Conservation (phyloP, 2,113 vertebrate species). For the Canis aureus region DNA sequence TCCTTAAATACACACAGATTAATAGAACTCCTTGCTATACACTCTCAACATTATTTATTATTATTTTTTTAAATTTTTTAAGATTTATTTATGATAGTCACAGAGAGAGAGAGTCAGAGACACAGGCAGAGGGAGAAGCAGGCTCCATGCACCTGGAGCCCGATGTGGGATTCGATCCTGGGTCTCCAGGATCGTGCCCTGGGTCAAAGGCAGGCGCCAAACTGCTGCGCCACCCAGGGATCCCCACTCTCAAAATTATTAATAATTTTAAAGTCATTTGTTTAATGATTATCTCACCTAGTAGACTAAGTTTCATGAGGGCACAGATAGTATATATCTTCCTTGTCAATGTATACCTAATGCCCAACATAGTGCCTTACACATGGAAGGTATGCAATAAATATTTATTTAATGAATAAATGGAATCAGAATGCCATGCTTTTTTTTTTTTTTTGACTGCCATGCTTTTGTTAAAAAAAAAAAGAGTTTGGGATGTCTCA, state of each 20-base stretch:
- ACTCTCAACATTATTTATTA: background rate
- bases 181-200: no score
- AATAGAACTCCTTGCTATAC: background rate
- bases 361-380: background rate
- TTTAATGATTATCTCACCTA: background rate
- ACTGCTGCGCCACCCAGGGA: no score
- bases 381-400: background rate
- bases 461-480: background rate
- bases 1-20: background rate
- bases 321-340: background rate
- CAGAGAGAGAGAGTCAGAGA: no score
- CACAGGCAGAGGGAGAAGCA: no score
- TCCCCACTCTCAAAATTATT: background rate
- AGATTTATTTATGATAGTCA: no score
- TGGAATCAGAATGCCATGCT: background rate
- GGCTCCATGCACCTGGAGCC: no score
- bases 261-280: background rate
- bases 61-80: no score
- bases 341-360: background rate
- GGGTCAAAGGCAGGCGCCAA: no score
- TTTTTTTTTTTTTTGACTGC: background rate
- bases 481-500: background rate
- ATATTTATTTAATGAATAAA: background rate
- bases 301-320: background rate
- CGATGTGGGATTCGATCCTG: no score